Evolutionary conservation across 2,113 vertebrate genomes (phyloP).

Genomic region (Catagonus wagneri): DNA sequence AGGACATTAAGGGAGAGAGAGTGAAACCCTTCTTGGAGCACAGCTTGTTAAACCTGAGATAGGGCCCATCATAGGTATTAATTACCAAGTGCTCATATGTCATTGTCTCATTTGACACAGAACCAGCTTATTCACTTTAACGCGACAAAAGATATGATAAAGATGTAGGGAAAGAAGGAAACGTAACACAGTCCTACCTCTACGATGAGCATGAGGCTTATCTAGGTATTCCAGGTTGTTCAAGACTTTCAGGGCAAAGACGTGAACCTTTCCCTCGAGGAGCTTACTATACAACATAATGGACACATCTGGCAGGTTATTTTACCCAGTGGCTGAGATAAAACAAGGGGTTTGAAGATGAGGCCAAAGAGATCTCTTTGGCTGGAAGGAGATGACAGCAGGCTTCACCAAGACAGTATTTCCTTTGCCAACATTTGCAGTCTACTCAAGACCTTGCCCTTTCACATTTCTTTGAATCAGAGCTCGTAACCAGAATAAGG

Average conservation of each 20-base stretch:
- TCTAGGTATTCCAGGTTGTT: not conserved
- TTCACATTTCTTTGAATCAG: not conserved
- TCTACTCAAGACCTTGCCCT: not conserved
- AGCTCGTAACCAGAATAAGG: not conserved
- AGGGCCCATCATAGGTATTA: not conserved
- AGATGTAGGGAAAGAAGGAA: not conserved
- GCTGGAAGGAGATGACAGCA: not conserved
- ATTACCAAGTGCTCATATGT: not conserved
- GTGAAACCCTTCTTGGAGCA: not conserved
- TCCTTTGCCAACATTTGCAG: not conserved
- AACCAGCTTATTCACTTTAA: not conserved
- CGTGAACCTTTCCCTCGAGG: not conserved
- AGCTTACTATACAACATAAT: not conserved
- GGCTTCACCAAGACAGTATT: not conserved
- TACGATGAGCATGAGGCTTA: not conserved
- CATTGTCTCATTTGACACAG: not conserved
- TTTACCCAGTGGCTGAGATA: not conserved
- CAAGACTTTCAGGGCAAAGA: not conserved
- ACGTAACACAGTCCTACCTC: not conserved
- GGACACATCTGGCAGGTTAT: not conserved
- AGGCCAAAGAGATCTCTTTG: not conserved
- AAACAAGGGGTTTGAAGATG: not conserved
- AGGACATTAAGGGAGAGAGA: slow-evolving; percentile 3
- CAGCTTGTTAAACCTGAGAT: not conserved
- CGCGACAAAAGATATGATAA: not conserved